A percentile compares a stretch with the other conserved stretches of the same genome.
phyloP scores from a whole-genome alignment of 1,140 invertebrate species.

The Psix sp. region DNA sequence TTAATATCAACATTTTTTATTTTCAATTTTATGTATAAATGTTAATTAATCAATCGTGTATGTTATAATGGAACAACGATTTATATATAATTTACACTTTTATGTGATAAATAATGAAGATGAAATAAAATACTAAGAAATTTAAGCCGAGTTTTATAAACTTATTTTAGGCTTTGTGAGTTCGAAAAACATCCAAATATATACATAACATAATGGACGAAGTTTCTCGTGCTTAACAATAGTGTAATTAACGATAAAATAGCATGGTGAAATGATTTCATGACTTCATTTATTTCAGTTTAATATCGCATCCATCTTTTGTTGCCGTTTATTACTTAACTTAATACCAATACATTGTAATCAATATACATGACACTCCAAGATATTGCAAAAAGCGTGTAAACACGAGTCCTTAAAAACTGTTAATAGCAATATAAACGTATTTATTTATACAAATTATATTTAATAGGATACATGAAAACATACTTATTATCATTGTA shows the following conservation, averaged over 20 bases:
- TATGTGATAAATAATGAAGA: slow-evolving; percentile 50
- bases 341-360: not conserved
- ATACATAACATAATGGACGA: no score
- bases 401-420: not conserved
- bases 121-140: slow-evolving; percentile 42
- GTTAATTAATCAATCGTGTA: slow-evolving; percentile 44
- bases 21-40: slow-evolving; percentile 47
- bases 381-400: not conserved
- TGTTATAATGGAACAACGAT: slow-evolving; percentile 51
- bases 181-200: slow-evolving; percentile 3
- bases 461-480: slow-evolving; percentile 24
- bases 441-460: slow-evolving; percentile 34
- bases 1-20: slow-evolving; percentile 39
- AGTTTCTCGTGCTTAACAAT: no score
- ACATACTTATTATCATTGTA: slow-evolving; percentile 21
- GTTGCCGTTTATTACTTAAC: not conserved
- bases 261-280: no score
- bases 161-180: slow-evolving; percentile 2
- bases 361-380: slow-evolving; percentile 1
- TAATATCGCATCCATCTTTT: slow-evolving; percentile 1
- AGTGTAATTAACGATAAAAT: no score
- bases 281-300: not conserved
- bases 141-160: slow-evolving; percentile 6
- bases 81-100: slow-evolving; percentile 49
- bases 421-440: slow-evolving; percentile 10